Percentiles rank a stretch among this genome's conserved stretches.
Evolutionary conservation across 2,113 vertebrate genomes (phyloP).

Genomic region (Chionomys nivalis): DNA sequence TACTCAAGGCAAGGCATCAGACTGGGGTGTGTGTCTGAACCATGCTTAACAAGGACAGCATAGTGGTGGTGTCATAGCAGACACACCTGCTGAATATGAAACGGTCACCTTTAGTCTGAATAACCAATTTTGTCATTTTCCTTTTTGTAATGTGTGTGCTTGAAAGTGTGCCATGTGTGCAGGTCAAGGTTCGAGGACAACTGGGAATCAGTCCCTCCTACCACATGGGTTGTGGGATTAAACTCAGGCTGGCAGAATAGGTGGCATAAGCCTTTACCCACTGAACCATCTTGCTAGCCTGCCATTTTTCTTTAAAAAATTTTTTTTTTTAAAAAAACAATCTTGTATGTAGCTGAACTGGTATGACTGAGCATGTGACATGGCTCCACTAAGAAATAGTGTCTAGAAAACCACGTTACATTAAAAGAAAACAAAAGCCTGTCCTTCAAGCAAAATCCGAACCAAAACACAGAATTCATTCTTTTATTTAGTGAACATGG

Average conservation of each 20-base stretch:
- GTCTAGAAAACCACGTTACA: neutral
- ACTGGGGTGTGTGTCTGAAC: too few relatives aligned
- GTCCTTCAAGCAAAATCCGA: neutral
- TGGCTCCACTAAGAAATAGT: neutral
- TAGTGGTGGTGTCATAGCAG: neutral
- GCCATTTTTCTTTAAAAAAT: neutral
- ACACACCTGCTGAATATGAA: neutral
- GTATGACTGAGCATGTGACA: neutral
- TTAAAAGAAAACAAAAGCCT: neutral
- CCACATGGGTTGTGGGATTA: neutral
- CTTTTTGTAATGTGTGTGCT: neutral
- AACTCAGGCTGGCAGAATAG: neutral
- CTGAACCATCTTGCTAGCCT: neutral
- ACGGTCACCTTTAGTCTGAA: neutral
- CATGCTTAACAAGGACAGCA: neutral
- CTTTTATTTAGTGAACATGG: neutral
- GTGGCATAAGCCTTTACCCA: neutral
- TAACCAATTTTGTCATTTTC: neutral
- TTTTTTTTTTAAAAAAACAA: neutral
- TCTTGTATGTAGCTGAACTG: neutral
- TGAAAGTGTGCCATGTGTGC: neutral
- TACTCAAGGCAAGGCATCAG: accelerated
- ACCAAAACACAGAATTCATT: neutral
- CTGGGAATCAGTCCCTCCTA: neutral
- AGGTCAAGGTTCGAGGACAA: neutral